Conservation (phyloP, 2,888 invertebrate species). For the Lepeophtheirus nordmannii region DNA sequence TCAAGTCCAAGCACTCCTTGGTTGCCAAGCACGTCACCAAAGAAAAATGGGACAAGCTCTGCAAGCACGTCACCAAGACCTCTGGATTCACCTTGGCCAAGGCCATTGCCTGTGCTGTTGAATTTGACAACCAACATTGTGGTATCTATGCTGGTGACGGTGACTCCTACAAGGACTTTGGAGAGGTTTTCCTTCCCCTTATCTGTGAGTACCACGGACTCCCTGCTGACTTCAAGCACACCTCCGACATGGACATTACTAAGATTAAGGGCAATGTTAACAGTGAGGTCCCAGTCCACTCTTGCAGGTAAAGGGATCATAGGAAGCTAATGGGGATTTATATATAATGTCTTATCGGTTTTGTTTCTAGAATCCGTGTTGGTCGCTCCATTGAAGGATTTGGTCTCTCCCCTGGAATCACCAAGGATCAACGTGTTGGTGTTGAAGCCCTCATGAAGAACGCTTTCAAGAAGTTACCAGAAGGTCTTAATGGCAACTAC, state of each 20-base stretch:
- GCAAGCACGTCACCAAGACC: constrained; percentile 24
- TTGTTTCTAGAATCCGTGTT: constrained; percentile 21
- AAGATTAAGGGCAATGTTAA: constrained; percentile 23
- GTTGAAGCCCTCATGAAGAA: constrained; percentile 25
- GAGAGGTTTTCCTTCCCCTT: constrained; percentile 23
- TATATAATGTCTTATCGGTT: background rate
- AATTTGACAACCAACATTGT: constrained; percentile 24
- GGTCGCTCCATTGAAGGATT: constrained; percentile 26
- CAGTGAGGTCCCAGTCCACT: constrained; percentile 21
- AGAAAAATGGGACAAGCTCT: constrained; percentile 23
- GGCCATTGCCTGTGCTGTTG: constrained; percentile 24
- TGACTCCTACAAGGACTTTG: constrained; percentile 25
- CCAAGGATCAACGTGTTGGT: constrained; percentile 25
- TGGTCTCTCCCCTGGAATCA: constrained; percentile 26
- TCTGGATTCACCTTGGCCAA: constrained; percentile 25
- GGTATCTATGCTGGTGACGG: constrained; percentile 24
- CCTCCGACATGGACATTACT: constrained; percentile 24
- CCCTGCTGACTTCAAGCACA: constrained; percentile 22
- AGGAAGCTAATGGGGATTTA: background rate
- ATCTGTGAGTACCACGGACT: constrained; percentile 25
- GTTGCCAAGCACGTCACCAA: constrained; percentile 25
- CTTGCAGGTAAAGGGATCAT: constrained; percentile 1
- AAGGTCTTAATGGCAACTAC: constrained; percentile 35
- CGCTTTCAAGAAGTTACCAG: constrained; percentile 27
- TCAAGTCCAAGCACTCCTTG: constrained; percentile 25